phyloP scores from a whole-genome alignment of 2,888 invertebrate species.

The Poecilus cupreus region DNA sequence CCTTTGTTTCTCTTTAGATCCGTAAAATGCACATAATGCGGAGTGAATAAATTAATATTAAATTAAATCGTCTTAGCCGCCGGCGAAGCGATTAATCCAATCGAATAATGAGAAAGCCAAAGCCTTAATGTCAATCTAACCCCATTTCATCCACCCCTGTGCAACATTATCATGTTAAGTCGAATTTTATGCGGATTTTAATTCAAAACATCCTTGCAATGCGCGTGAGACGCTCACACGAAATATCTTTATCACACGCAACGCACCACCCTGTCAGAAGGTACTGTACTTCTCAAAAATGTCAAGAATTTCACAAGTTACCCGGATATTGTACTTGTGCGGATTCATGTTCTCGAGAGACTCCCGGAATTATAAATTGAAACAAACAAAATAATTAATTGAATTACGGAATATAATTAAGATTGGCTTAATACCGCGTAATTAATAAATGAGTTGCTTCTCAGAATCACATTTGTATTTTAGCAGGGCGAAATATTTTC shows the following conservation, averaged over 20 bases:
- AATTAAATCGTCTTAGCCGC: background rate
- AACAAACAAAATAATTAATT: background rate
- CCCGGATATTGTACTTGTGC: no score
- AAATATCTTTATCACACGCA: background rate
- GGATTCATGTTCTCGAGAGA: no score
- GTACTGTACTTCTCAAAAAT: background rate
- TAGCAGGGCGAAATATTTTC: no score
- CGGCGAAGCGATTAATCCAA: background rate
- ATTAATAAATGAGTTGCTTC: background rate
- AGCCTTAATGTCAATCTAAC: background rate
- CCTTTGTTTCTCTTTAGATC: background rate
- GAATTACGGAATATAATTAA: background rate
- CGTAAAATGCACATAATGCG: background rate
- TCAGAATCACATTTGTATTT: background rate
- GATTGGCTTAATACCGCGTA: background rate
- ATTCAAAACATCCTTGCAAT: background rate
- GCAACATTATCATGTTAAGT: background rate
- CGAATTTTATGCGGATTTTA: conserved; percentile 36
- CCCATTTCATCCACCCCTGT: background rate
- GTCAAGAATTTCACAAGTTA: no score
- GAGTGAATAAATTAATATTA: conserved; percentile 3
- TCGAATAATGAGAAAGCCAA: background rate
- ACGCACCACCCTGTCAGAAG: background rate
- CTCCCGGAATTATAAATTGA: background rate
- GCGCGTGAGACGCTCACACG: background rate